Conservation (phyloP, 2,888 invertebrate genomes). For the Drosophila kokeensis region DNA sequence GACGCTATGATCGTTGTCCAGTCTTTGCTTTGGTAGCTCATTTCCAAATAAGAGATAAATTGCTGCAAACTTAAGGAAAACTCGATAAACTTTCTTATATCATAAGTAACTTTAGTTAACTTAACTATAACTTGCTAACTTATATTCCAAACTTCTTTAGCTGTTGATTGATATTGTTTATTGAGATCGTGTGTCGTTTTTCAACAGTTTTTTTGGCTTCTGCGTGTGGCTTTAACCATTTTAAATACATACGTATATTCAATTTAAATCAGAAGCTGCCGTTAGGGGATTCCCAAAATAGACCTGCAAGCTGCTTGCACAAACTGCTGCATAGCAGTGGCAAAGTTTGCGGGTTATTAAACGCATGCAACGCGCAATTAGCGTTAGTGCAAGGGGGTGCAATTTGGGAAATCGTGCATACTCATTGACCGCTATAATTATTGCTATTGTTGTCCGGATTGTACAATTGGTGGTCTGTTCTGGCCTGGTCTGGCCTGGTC, state of each 20-base stretch:
- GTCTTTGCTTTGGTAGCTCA: no score
- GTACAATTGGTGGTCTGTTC: constrained; percentile 3
- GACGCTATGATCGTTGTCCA: no score
- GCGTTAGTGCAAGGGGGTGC: constrained; percentile 45
- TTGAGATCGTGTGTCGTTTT: no score
- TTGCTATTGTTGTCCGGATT: constrained; percentile 23
- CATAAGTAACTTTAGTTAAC: no score
- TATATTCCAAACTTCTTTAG: no score
- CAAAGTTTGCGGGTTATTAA: constrained; percentile 35
- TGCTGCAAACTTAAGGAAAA: no score
- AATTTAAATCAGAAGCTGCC: not conserved
- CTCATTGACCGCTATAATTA: constrained; percentile 29
- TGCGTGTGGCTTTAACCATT: not conserved
- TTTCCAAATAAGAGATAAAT: no score
- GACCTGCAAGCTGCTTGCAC: not conserved
- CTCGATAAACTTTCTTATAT: no score
- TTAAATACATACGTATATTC: not conserved
- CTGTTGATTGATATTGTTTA: no score
- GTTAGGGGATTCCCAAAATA: not conserved
- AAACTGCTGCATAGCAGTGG: not conserved
- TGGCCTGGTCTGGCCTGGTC: not conserved
- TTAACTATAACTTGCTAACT: no score
- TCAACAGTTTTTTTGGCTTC: not conserved
- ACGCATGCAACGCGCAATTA: constrained; percentile 61
- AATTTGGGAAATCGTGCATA: constrained; percentile 50